Evolutionary conservation across 2,888 invertebrate genomes (phyloP).

Genomic region (Pandemis corylana): DNA sequence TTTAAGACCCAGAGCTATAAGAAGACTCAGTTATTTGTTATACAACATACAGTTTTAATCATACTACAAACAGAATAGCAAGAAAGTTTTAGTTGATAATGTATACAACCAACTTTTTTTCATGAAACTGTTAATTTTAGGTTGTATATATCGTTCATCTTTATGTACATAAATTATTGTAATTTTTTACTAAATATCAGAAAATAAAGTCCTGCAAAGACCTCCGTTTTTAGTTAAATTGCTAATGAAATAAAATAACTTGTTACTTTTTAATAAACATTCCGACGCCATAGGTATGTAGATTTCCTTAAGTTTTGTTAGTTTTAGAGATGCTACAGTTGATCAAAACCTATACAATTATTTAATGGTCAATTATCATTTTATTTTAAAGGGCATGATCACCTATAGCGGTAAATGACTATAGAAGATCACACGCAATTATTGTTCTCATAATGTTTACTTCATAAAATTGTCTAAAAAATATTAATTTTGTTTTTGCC

Average conservation of each 20-base stretch:
- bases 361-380: neutral
- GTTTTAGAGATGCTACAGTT: neutral
- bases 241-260: slow-evolving; percentile 8
- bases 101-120: slow-evolving; percentile 26
- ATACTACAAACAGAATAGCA: slow-evolving; percentile 26
- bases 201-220: slow-evolving; percentile 78
- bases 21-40: slow-evolving; percentile 30
- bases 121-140: slow-evolving; percentile 38
- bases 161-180: slow-evolving; percentile 79
- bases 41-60: slow-evolving; percentile 17
- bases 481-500: neutral
- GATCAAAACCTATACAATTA: slow-evolving; percentile 2
- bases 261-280: slow-evolving; percentile 20
- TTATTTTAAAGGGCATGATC: neutral
- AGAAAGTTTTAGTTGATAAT: slow-evolving; percentile 27
- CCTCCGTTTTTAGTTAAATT: slow-evolving; percentile 59
- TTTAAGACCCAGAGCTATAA: slow-evolving; percentile 27
- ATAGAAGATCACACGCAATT: neutral
- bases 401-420: neutral
- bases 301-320: slow-evolving; percentile 22
- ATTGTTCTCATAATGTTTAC: neutral
- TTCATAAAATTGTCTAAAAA: neutral
- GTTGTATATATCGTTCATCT: slow-evolving; percentile 42
- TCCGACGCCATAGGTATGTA: slow-evolving; percentile 39
- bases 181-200: slow-evolving; percentile 81